Base-by-base conservation (phyloP, 2,888 invertebrate genomes). In the Diplazon laetatorius region DNA sequence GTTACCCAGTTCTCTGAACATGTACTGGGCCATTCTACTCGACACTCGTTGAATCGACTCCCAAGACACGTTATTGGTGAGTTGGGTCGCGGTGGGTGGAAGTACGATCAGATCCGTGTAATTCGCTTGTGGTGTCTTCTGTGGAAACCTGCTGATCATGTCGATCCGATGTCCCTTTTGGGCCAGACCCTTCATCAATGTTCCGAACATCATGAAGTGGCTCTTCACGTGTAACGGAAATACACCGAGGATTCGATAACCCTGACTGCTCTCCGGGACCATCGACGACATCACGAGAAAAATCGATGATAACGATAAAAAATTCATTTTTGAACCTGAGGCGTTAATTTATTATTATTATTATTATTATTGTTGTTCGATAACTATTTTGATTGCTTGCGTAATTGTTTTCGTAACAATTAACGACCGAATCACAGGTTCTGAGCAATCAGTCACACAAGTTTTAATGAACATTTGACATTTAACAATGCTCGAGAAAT, bases 181-280 rank as follows among this genome's bases (percentile, higher is more conserved):
- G 0, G 92, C 87, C 1, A 93, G 88, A 55, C 91, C 91, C 62
- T 87, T 89, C 22, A 91, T 87, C 42, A 93, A 69, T 0, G 91
- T 85, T 46, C 87, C 89, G 68, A 91, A 90, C 89, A 92, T 92
- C 83, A 91, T 91, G 46, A 89, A 91, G 75, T 93, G 93, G 62
- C 92, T 92, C 69, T 87, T 91, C 0, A 90, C 91, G 20, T 91
- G 91, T 68, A 92, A 91, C 0, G 91, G 89, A 76, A 91, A 92
- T 0, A 92, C 85, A 0, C 90, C 91, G 35, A 93, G 83, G 73
- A 93, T 92, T 73, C 89, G 87, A 0, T 91, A 85, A 9, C 80
- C 76, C 9, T 77, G 52, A 30, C 59, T 68, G 25, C n/a, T 22
- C 3, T 37, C 18, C 4, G 18, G 9, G 6, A 16, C 39, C 12